phyloP scores from a whole-genome alignment of 2,797 vertebrate species.

The Poeciliopsis paucimaculata region DNA sequence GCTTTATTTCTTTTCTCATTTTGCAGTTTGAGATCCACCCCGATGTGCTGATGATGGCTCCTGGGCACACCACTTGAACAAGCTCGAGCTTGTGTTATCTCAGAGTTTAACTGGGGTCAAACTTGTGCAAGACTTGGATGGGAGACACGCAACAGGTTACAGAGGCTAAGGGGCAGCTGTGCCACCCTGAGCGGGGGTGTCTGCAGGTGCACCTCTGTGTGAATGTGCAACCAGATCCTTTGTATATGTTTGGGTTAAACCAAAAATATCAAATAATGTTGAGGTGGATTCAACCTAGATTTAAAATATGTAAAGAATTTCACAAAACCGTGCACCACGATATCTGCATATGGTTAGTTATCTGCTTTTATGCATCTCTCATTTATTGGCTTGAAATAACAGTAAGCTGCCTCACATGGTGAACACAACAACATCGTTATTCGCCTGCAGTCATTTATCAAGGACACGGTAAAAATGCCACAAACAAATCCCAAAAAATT shows the following conservation, averaged over 20 bases:
- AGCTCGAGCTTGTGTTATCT: conserved; percentile 7
- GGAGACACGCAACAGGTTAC: neutral
- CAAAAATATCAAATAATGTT: neutral
- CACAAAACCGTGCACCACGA: conserved; percentile 18
- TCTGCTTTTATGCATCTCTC: conserved; percentile 23
- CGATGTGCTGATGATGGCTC: neutral
- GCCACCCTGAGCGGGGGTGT: neutral
- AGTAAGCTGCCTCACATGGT: conserved; percentile 36
- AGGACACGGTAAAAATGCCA: conserved; percentile 53
- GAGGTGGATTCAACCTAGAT: neutral
- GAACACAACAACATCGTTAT: conserved; percentile 44
- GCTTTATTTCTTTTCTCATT: neutral
- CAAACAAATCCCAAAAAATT: conserved; percentile 18
- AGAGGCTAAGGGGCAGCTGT: neutral
- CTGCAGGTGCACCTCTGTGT: conserved; percentile 1
- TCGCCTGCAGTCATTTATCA: conserved; percentile 50
- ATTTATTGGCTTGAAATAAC: conserved; percentile 45
- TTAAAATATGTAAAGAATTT: neutral
- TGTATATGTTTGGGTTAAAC: neutral
- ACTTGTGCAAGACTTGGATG: conserved; percentile 1
- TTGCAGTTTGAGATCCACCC: neutral
- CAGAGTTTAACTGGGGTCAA: conserved; percentile 1
- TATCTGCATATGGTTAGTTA: neutral
- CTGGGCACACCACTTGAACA: neutral
- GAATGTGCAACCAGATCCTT: neutral